Percentiles rank a stretch among this genome's conserved stretches.
These are phyloP conservation scores for Drosophila tropicalis DNA, from an alignment of 1,140 invertebrate species.

Conservation along the genomic window DNA sequence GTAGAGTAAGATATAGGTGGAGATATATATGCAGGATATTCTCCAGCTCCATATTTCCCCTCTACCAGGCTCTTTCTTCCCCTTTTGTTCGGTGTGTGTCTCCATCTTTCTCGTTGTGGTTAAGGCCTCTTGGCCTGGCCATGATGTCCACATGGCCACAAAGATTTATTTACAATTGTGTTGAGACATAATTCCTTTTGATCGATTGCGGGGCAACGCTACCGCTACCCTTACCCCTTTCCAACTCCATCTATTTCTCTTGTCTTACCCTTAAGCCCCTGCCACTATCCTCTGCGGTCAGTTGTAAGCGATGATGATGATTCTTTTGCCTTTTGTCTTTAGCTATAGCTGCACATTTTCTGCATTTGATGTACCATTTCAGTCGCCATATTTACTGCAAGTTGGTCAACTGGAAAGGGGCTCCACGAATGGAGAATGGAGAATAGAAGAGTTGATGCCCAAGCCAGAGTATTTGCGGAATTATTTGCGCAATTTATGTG, in stretches of 20 bases:
- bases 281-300: conserved; percentile 44
- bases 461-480: conserved; percentile 38
- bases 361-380: conserved; percentile 28
- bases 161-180: conserved; percentile 81
- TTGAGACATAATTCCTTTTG: conserved; percentile 80
- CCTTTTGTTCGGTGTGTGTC: conserved; percentile 21
- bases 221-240: neutral
- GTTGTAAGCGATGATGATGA: conserved; percentile 75
- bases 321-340: conserved; percentile 67
- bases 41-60: conserved; percentile 6
- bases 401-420: neutral
- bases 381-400: conserved; percentile 38
- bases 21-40: conserved; percentile 61
- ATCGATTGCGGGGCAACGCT: conserved; percentile 62
- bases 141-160: conserved; percentile 78
- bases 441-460: conserved; percentile 3
- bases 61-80: neutral
- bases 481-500: conserved; percentile 79
- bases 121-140: conserved; percentile 52
- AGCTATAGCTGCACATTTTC: conserved; percentile 40
- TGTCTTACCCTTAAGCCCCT: neutral
- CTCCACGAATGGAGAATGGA: neutral
- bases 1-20: conserved; percentile 23
- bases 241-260: neutral
- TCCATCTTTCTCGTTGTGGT: conserved; percentile 33